These are phyloP conservation scores for Dryadula phaetusa DNA, from an alignment of 2,888 invertebrate species.

Conservation along the genomic window DNA sequence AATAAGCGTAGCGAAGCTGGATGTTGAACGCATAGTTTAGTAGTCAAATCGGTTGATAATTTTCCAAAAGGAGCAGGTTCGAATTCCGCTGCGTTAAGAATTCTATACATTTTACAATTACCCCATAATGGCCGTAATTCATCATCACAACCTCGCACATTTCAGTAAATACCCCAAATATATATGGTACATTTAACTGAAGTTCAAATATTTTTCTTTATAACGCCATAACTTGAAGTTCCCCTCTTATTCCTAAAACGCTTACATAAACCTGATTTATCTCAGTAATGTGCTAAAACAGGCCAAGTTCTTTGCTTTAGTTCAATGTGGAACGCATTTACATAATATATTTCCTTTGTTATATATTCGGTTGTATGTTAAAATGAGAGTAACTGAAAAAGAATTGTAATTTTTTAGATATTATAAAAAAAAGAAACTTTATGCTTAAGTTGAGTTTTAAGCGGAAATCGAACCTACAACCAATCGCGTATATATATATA, in stretches of 20 bases:
- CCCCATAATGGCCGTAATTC: neutral
- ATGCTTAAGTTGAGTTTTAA: no score
- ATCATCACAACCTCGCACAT: neutral
- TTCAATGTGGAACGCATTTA: constrained; percentile 48
- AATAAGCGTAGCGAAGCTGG: no score
- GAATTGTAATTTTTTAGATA: neutral
- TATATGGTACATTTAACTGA: constrained; percentile 34
- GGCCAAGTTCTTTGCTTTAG: constrained; percentile 49
- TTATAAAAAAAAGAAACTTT: no score
- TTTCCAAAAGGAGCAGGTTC: no score
- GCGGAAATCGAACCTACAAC: no score
- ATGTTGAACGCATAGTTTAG: no score
- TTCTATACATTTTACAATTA: no score
- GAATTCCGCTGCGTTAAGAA: no score
- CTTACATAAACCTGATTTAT: constrained; percentile 47
- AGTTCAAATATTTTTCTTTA: constrained; percentile 34
- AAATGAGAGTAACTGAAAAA: neutral
- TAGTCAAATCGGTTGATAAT: no score
- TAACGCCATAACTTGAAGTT: constrained; percentile 37
- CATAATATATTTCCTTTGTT: constrained; percentile 61
- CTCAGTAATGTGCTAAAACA: constrained; percentile 45
- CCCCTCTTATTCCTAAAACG: constrained; percentile 37
- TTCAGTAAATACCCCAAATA: constrained; percentile 18
- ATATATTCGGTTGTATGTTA: constrained; percentile 53
- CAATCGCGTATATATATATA: no score